These are phyloP conservation scores for Pterocles gutturalis DNA, from an alignment of 2,113 vertebrate genomes.

Conservation along the genomic window DNA sequence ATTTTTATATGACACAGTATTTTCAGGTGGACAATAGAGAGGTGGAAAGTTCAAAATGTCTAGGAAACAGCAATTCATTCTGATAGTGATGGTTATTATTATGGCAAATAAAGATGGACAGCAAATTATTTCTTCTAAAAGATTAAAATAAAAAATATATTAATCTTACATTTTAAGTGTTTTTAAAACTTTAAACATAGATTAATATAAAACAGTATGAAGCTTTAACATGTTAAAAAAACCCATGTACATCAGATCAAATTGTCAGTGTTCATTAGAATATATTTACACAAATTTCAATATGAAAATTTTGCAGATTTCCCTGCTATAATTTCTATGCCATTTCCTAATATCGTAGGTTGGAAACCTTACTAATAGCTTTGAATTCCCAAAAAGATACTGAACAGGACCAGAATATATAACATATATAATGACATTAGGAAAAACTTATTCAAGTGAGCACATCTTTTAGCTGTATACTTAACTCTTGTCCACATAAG, in stretches of 20 bases:
- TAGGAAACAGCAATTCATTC: background rate
- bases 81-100: background rate
- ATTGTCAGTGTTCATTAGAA: background rate
- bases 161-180: background rate
- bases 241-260: background rate
- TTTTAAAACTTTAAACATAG: background rate
- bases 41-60: background rate
- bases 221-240: background rate
- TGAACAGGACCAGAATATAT: background rate
- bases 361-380: background rate
- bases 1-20: background rate
- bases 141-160: background rate
- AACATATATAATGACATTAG: background rate
- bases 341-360: background rate
- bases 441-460: background rate
- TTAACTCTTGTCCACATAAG: background rate
- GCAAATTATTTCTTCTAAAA: background rate
- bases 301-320: background rate
- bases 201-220: background rate
- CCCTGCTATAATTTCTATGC: background rate
- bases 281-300: background rate
- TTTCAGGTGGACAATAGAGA: background rate
- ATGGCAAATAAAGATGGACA: background rate
- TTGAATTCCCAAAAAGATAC: background rate
- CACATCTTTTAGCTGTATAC: background rate